Conservation (phyloP, 2,797 vertebrate genomes). For the Anguilla pacifica region DNA sequence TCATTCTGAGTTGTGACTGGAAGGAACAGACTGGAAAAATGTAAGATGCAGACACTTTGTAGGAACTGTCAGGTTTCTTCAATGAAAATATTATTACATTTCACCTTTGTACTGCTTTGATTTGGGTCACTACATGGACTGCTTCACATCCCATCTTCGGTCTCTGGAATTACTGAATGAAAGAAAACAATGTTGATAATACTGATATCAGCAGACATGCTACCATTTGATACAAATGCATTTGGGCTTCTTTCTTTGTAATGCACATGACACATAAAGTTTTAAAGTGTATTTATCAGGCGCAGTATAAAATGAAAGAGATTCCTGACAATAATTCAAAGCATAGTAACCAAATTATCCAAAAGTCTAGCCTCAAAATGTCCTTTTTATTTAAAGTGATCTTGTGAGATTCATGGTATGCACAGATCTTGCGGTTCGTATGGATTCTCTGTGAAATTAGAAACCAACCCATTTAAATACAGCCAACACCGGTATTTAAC, state of each 20-base stretch:
- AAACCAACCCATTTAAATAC: background rate
- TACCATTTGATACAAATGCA: background rate
- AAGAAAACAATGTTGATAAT: slow-evolving; percentile 18
- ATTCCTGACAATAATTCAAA: no score
- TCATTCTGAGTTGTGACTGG: background rate
- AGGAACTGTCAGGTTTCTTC: background rate
- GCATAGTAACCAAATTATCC: no score
- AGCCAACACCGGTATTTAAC: background rate
- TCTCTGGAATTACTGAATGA: slow-evolving; percentile 11
- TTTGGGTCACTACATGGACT: background rate
- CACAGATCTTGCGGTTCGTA: background rate
- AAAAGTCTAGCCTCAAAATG: no score
- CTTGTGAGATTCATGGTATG: background rate
- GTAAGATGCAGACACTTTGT: background rate
- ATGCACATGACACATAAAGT: background rate
- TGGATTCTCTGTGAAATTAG: background rate
- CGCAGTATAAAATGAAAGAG: background rate
- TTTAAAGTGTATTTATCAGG: background rate
- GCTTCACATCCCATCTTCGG: background rate
- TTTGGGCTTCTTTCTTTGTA: background rate
- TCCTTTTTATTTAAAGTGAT: background rate
- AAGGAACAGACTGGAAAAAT: background rate
- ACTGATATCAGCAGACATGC: background rate
- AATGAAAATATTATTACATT: slow-evolving; percentile 19
- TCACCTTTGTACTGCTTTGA: background rate